A percentile compares a stretch with the other conserved stretches of the same genome.
Conservation (phyloP, 2,113 vertebrate genomes). For the Rafetus swinhoei region DNA sequence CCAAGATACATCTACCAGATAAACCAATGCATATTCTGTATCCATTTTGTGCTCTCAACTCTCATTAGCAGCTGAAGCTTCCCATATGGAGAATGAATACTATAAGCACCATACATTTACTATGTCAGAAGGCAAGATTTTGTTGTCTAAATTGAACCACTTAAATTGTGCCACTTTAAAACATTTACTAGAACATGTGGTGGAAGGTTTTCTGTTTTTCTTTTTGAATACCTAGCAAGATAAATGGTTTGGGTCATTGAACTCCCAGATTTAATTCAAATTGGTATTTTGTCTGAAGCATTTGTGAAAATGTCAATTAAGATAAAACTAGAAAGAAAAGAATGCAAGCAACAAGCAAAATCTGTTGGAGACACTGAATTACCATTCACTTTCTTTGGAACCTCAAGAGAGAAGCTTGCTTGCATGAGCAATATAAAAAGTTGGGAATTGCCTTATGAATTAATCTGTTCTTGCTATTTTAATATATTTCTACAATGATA, state of each 20-base stretch:
- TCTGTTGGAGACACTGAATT: constrained; percentile 46
- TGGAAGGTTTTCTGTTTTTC: not conserved
- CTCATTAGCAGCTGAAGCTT: not conserved
- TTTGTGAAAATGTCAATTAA: constrained; percentile 33
- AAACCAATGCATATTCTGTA: not conserved
- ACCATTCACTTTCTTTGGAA: constrained; percentile 33
- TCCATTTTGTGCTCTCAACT: not conserved
- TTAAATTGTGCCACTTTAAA: not conserved
- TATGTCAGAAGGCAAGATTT: not conserved
- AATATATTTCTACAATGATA: constrained; percentile 48
- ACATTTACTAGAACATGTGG: not conserved
- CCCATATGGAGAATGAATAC: not conserved
- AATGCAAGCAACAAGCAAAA: constrained; percentile 36
- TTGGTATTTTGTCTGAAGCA: constrained; percentile 28
- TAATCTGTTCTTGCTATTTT: constrained; percentile 2
- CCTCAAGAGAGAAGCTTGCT: constrained; percentile 20
- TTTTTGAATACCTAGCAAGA: not conserved
- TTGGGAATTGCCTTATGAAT: constrained; percentile 45
- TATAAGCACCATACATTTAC: not conserved
- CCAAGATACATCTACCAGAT: not conserved
- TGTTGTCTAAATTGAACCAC: not conserved
- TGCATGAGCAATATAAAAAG: constrained; percentile 31
- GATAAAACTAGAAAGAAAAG: constrained; percentile 58
- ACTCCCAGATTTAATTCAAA: not conserved
- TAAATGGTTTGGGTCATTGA: not conserved